Base-by-base conservation (phyloP, 2,888 invertebrate genomes). In the Congeria kusceri region DNA sequence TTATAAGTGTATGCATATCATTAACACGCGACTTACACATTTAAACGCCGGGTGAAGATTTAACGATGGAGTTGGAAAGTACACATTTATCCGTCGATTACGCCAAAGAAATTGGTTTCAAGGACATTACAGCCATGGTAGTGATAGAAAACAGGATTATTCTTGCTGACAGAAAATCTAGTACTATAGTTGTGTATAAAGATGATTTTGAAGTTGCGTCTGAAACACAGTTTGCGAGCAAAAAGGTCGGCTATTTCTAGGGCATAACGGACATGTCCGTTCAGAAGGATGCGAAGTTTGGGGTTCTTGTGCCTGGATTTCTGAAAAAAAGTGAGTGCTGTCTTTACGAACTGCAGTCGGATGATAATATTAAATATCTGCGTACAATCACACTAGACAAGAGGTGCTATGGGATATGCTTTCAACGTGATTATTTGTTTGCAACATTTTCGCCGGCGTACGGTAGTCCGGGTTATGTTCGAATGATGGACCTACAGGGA, bases 101-200 rank as follows among this genome's bases (percentile, higher is more conserved):
- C 1, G 23, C 20, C 20, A 62, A 29, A 23, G 11, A 39, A 3
- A 39, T n/a, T 13, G 20, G 25, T 29, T 13, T 5, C 23, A 23
- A 39, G 44, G 11, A 62, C 20, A 62, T 62, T 1, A 39, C 44
- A n/a, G 62, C 64, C 2, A 64, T 64, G 46, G 4, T 64, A 18
- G 18, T 27, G 20, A 47, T 64, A 20, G 20, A 27, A 27, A 47
- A 64, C 46, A 47, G 23, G 7, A 18, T 44, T 27, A 47, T 47
- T 64, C 27, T 64, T 11, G 64, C 64, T 47, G 64, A 64, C 27
- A 23, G 44, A 11, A 64, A 64, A 47, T 46, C 47, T 3, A 62
- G 44, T 39, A 32, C 15, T 23, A 2, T 62, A 11, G 15, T 23
- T 23, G 39, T 62, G 4, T 62, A 39, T 20, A 39, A 18, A 2